Evolutionary conservation across 1,140 invertebrate species (phyloP).

Genomic region (Euborellia annulipes): DNA sequence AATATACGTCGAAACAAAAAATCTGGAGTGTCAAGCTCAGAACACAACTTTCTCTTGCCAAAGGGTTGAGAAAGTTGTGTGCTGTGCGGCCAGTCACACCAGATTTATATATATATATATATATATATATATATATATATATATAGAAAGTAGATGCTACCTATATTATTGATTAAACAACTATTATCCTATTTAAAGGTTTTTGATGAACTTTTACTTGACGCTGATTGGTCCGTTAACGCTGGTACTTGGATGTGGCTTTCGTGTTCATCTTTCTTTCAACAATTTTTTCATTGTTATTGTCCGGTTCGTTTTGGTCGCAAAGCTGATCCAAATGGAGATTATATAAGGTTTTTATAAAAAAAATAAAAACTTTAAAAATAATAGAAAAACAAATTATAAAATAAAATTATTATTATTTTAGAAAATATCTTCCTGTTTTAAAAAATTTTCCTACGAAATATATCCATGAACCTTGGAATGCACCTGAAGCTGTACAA

Average conservation of each 20-base stretch:
- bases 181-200: too few species aligned
- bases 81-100: too few species aligned
- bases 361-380: too few species aligned
- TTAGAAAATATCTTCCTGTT: conserved; percentile 62
- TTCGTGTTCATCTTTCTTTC: conserved; percentile 80
- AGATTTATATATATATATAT: too few species aligned
- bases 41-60: too few species aligned
- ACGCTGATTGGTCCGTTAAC: conserved; percentile 88
- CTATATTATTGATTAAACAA: too few species aligned
- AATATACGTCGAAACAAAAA: too few species aligned
- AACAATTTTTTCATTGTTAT: conserved; percentile 85
- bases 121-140: too few species aligned
- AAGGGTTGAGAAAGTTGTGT: too few species aligned
- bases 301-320: conserved; percentile 80
- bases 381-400: too few species aligned
- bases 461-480: conserved; percentile 85
- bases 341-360: conserved; percentile 60
- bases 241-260: conserved; percentile 91
- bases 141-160: too few species aligned
- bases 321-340: conserved; percentile 78
- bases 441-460: conserved; percentile 67
- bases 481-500: conserved; percentile 61
- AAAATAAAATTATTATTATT: conserved; percentile 19
- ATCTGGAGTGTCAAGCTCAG: too few species aligned
- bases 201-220: conserved; percentile 80